phyloP scores from a whole-genome alignment of 1,140 invertebrate species.

The Scaptomyza pallida region DNA sequence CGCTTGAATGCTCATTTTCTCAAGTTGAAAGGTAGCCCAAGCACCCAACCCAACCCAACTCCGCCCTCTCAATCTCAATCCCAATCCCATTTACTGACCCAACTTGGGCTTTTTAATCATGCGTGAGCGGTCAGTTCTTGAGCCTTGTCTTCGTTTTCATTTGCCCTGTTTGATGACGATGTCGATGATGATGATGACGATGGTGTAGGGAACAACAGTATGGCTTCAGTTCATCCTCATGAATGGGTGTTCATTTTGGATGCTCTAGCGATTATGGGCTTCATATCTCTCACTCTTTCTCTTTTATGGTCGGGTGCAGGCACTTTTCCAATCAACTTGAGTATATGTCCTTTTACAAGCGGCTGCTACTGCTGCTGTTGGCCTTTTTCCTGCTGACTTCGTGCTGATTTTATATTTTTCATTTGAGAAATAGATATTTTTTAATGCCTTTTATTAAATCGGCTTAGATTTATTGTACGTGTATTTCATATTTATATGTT shows the following conservation, averaged over 20 bases:
- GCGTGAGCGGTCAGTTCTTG: slow-evolving; percentile 30
- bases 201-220: slow-evolving; percentile 15
- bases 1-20: slow-evolving; percentile 57
- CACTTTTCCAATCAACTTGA: slow-evolving; percentile 56
- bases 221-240: slow-evolving; percentile 23
- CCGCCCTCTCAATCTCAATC: too few species aligned
- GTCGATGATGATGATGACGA: too few species aligned
- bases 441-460: slow-evolving; percentile 80
- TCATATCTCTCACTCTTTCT: not conserved
- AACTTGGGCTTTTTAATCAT: slow-evolving; percentile 49
- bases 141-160: slow-evolving; percentile 16
- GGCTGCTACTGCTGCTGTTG: slow-evolving; percentile 2
- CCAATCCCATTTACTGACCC: slow-evolving; percentile 8
- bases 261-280: slow-evolving; percentile 29
- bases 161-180: slow-evolving; percentile 36
- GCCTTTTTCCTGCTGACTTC: slow-evolving; percentile 48
- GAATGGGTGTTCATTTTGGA: slow-evolving; percentile 43
- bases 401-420: slow-evolving; percentile 74
- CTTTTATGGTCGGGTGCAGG: slow-evolving; percentile 12
- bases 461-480: slow-evolving; percentile 76
- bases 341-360: slow-evolving; percentile 31
- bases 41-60: not conserved
- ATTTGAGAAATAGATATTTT: slow-evolving; percentile 78
- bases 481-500: slow-evolving; percentile 32
- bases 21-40: slow-evolving; percentile 52